Conservation (phyloP, 1,140 invertebrate genomes). For the Coenobita brevimanus region DNA sequence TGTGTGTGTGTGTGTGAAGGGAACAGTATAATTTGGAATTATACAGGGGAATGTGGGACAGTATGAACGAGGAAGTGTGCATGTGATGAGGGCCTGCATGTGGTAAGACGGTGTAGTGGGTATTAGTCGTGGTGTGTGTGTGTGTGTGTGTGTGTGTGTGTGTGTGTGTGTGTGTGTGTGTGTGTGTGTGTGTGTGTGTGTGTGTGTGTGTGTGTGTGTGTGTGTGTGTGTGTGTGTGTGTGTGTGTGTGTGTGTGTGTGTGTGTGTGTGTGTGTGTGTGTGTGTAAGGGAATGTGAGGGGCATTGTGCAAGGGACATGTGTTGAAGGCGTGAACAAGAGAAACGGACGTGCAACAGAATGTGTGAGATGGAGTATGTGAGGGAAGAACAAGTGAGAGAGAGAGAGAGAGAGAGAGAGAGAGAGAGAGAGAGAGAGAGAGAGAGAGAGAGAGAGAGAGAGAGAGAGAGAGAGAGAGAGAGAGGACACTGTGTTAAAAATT, state of each 20-base stretch:
- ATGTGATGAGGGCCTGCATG: no score
- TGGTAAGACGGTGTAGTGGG: no score
- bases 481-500: background rate
- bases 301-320: no score
- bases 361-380: no score
- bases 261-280: background rate
- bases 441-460: background rate
- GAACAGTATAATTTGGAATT: no score
- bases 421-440: background rate
- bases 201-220: background rate
- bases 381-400: background rate
- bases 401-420: background rate
- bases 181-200: constrained; percentile 5
- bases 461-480: background rate
- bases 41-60: no score
- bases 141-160: constrained; percentile 23
- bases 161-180: constrained; percentile 16
- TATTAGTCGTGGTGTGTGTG: constrained; percentile 9
- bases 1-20: background rate
- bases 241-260: constrained; percentile 30
- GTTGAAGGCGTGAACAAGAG: background rate
- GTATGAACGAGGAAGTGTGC: no score
- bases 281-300: no score
- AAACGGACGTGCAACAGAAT: background rate
- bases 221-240: background rate